Percentiles rank a stretch among this genome's conserved stretches.
These are phyloP conservation scores for Cyclophora albipunctata DNA, from an alignment of 2,888 invertebrate genomes.

Conservation along the genomic window DNA sequence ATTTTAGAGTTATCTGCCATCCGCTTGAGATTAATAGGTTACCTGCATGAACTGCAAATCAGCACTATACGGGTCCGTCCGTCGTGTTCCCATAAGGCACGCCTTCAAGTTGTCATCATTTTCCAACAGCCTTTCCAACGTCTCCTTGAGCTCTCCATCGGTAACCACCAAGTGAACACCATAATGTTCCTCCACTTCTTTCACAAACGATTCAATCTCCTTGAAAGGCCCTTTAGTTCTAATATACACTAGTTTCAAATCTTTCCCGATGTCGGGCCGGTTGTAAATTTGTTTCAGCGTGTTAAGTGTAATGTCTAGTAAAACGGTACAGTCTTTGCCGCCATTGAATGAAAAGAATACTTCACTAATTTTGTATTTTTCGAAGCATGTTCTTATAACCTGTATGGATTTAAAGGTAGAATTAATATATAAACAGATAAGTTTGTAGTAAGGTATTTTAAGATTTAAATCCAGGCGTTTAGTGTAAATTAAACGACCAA, in stretches of 20 bases:
- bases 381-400: slow-evolving; percentile 77
- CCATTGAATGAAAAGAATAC: slow-evolving; percentile 97
- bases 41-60: slow-evolving; percentile 82
- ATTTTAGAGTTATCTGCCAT: too few relatives aligned
- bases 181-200: slow-evolving; percentile 81
- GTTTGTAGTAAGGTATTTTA: background rate
- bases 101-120: slow-evolving; percentile 80
- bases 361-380: slow-evolving; percentile 80
- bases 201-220: slow-evolving; percentile 90
- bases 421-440: background rate
- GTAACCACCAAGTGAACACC: slow-evolving; percentile 81
- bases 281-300: slow-evolving; percentile 41
- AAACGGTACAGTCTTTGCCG: slow-evolving; percentile 97
- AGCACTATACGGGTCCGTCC: slow-evolving; percentile 88
- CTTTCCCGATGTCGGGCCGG: slow-evolving; percentile 45
- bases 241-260: slow-evolving; percentile 86
- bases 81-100: slow-evolving; percentile 93
- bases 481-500: background rate
- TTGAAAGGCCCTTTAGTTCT: slow-evolving; percentile 86
- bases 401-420: slow-evolving; percentile 41
- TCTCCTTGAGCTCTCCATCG: slow-evolving; percentile 81
- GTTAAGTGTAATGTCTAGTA: slow-evolving; percentile 75
- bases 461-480: too few relatives aligned
- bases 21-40: slow-evolving; percentile 5
- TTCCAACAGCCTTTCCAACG: slow-evolving; percentile 78